A percentile compares a stretch with the other conserved stretches of the same genome.
Evolutionary conservation across 2,888 invertebrate genomes (phyloP).

Genomic region (Conchocele bisecta): DNA sequence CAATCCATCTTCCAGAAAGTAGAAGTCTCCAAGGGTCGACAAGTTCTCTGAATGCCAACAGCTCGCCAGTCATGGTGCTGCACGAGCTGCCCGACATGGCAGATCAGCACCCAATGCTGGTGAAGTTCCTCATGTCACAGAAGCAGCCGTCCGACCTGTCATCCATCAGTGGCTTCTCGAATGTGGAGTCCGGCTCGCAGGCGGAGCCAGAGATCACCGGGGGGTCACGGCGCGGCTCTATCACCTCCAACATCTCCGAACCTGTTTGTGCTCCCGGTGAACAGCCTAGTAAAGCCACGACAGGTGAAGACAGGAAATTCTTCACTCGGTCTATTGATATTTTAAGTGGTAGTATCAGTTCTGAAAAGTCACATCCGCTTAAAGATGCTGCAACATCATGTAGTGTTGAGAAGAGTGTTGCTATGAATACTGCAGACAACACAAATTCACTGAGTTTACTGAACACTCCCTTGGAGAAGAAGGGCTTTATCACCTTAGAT

Average conservation of each 20-base stretch:
- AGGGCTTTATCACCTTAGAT: slow-evolving; percentile 63
- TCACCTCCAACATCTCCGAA: slow-evolving; percentile 41
- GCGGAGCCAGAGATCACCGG: neutral
- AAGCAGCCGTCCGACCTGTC: slow-evolving; percentile 42
- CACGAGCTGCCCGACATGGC: slow-evolving; percentile 17
- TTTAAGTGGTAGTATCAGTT: slow-evolving; percentile 42
- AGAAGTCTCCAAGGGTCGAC: slow-evolving; percentile 42
- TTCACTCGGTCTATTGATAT: slow-evolving; percentile 47
- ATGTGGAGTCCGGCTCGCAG: slow-evolving; percentile 59
- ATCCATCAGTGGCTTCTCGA: slow-evolving; percentile 53
- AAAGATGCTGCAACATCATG: neutral
- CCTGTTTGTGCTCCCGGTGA: slow-evolving; percentile 3
- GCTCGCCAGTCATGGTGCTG: neutral
- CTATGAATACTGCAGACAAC: neutral
- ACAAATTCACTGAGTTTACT: slow-evolving; percentile 45
- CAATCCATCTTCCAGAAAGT: slow-evolving; percentile 50
- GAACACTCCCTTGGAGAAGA: slow-evolving; percentile 50
- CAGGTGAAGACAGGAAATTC: slow-evolving; percentile 12
- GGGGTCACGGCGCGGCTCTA: slow-evolving; percentile 26
- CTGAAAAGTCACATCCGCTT: neutral
- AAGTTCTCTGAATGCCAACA: slow-evolving; percentile 29
- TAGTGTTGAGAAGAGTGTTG: neutral
- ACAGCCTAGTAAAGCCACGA: neutral
- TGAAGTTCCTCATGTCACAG: slow-evolving; percentile 57
- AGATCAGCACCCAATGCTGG: slow-evolving; percentile 33